Evolutionary conservation across 1,140 invertebrate genomes (phyloP).

Genomic region (Coboldia fuscipes): DNA sequence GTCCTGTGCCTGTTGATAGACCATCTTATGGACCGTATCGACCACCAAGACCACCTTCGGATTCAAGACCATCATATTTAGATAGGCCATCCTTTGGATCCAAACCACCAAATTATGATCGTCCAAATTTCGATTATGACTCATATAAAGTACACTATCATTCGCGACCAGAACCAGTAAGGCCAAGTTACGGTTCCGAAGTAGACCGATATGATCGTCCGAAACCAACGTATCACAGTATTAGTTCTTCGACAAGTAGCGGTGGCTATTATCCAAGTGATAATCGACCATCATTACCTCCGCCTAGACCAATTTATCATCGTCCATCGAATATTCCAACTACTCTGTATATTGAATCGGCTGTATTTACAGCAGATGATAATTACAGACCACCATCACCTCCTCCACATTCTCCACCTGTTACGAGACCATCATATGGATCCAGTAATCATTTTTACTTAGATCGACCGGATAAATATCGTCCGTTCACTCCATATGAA

Average conservation of each 20-base stretch:
- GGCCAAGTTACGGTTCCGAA: no score
- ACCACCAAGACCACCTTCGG: neutral
- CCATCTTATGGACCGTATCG: neutral
- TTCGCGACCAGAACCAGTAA: no score
- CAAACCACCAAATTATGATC: neutral
- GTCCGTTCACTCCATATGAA: neutral
- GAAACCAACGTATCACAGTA: no score
- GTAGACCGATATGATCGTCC: no score
- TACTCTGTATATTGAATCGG: no score
- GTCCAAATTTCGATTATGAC: no score
- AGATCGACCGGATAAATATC: neutral
- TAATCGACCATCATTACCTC: no score
- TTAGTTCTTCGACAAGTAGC: no score
- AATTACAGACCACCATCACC: constrained; percentile 12
- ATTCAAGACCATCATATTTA: neutral
- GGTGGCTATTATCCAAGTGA: no score
- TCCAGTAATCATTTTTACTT: neutral
- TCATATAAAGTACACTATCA: no score
- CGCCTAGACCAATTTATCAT: neutral
- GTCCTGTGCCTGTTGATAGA: constrained; percentile 10
- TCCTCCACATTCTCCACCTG: constrained; percentile 1
- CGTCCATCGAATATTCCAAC: no score
- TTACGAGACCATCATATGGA: constrained; percentile 1
- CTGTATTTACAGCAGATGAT: constrained; percentile 14
- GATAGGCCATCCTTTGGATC: neutral